Evolutionary conservation across 53 echinoderm and acorn worm genomes (phyloP), one percentile per base, ranked within the genome.

Genomic region (Mesocentrotus franciscanus): DNA sequence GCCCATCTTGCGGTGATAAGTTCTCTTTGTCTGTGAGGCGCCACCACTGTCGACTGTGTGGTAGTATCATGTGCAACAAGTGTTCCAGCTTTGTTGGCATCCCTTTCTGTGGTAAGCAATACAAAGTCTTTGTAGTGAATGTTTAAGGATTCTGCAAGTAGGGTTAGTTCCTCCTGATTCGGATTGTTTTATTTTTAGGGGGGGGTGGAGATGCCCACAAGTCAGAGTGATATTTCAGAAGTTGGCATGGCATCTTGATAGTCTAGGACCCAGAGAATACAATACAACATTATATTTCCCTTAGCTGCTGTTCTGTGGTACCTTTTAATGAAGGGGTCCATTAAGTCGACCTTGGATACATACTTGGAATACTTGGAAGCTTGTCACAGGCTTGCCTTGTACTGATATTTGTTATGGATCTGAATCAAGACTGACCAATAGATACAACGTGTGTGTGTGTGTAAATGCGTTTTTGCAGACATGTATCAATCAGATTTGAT

Each of bases 1-100:
- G 98, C 42, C 97, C 96, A 0, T 97, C 95, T 55, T 98, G 98
- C 90, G 87, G 92, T 61, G 96, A 96, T 27, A 95, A 95, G 36
- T 98, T 98, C 55, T 95, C 96, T 14, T 96, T 98, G 55, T 95
- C 98, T 42, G 96, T 91, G 33, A 91, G 98, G 90, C 96, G 97
- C n/a, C 98, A 98, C 61, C 98, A 98, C 66, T 98, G 98, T 84
- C 92, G 98, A 64, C 96, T 98, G 29, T 98, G 98, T 96, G 98
- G 98, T n/a, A 97, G 94, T 71, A 97, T 98, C 72, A 96, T 97
- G 90, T 98, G 98, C 94, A 96, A 96, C 94, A 97, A 97, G 76
- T 98, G 98, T 87, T 97, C 98, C 15, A 92, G 91, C 90, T 98
- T 96, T 90, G 89, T 98, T 17, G 93, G 94, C 9, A 56, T 96